Evolutionary conservation across 1,140 invertebrate genomes (phyloP).

Genomic region (Procambarus clarkii): DNA sequence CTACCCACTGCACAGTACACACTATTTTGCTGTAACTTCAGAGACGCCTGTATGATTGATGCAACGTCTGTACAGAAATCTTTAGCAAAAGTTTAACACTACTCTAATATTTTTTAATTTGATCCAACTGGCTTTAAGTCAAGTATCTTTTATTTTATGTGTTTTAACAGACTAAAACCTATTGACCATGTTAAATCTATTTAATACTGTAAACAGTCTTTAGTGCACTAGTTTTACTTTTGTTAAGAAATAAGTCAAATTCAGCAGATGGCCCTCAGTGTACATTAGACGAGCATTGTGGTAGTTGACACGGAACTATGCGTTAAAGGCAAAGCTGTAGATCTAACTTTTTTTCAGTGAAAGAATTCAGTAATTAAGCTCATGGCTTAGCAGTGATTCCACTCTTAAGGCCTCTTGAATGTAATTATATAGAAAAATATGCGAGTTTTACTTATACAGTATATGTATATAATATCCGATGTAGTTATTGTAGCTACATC

Average conservation of each 20-base stretch:
- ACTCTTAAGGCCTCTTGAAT: neutral
- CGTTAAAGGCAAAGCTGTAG: neutral
- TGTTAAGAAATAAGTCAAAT: neutral
- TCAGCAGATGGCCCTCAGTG: neutral
- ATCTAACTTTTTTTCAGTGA: neutral
- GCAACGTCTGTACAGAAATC: neutral
- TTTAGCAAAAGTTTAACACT: neutral
- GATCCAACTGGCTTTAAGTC: neutral
- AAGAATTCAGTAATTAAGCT: neutral
- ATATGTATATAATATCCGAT: constrained; percentile 21
- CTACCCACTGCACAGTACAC: constrained; percentile 34
- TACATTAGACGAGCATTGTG: neutral
- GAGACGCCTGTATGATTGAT: neutral
- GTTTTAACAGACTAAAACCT: neutral
- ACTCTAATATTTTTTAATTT: neutral
- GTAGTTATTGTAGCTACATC: constrained; percentile 3
- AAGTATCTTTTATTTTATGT: neutral
- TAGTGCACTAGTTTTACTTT: neutral
- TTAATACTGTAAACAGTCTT: neutral
- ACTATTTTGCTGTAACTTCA: neutral
- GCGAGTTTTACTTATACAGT: constrained; percentile 20
- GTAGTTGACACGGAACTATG: neutral
- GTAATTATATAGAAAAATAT: constrained; percentile 21
- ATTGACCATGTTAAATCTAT: neutral
- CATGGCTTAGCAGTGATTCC: neutral